These are phyloP conservation scores for Solenopsis invicta DNA, from an alignment of 1,140 invertebrate genomes.

Conservation along the genomic window DNA sequence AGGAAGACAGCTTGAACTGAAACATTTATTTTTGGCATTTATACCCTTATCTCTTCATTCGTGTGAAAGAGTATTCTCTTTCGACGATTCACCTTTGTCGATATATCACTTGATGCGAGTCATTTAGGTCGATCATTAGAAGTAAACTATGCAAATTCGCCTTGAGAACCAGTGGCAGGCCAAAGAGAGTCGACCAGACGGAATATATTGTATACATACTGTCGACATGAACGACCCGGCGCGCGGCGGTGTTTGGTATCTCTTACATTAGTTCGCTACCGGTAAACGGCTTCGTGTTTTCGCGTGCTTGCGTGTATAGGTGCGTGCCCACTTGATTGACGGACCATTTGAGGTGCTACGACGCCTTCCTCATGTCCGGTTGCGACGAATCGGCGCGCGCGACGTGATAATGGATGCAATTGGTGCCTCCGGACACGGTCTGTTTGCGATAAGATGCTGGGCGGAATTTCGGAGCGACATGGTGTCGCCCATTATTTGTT, in stretches of 20 bases:
- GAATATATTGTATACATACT: background rate
- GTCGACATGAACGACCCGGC: background rate
- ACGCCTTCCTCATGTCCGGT: background rate
- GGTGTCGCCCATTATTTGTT: constrained; percentile 30
- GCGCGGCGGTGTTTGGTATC: constrained; percentile 18
- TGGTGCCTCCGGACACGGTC: constrained; percentile 34
- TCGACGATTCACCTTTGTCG: background rate
- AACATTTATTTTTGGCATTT: background rate
- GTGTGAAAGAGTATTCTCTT: background rate
- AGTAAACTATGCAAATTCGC: constrained; percentile 29
- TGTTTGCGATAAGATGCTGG: constrained; percentile 44
- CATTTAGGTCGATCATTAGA: constrained; percentile 4
- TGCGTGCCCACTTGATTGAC: constrained; percentile 44
- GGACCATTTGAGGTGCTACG: constrained; percentile 45
- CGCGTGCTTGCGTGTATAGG: constrained; percentile 22
- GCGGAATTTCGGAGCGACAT: constrained; percentile 36
- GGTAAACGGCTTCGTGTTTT: constrained; percentile 5
- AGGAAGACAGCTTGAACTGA: background rate
- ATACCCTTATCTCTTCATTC: background rate
- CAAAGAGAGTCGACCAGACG: background rate
- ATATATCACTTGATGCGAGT: background rate
- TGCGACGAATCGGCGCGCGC: constrained; percentile 29
- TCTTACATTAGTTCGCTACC: constrained; percentile 62
- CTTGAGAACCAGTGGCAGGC: constrained; percentile 8
- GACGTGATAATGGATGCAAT: constrained; percentile 50